A percentile compares a stretch with the other conserved stretches of the same genome.
phyloP scores from a whole-genome alignment of 1,140 invertebrate genomes.

The Drosophila baimaii region DNA sequence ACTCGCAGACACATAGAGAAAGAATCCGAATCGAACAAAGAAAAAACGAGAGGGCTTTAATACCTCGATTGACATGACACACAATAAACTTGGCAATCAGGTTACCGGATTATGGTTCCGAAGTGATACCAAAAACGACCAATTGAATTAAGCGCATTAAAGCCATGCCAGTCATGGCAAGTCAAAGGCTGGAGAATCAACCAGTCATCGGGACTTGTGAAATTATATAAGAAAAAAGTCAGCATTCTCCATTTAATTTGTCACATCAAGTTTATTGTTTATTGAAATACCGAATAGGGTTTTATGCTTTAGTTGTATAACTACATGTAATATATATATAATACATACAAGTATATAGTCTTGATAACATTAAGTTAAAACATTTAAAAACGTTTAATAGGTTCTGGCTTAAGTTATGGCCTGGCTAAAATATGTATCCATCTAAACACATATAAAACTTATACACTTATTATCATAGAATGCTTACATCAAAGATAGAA shows the following conservation, averaged over 20 bases:
- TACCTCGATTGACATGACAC: constrained; percentile 60
- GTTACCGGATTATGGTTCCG: constrained; percentile 60
- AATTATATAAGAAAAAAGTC: background rate
- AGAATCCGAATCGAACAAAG: background rate
- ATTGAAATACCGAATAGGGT: constrained; percentile 72
- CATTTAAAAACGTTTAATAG: constrained; percentile 63
- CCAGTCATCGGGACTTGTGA: constrained; percentile 8
- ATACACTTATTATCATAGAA: constrained; percentile 69
- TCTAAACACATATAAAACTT: constrained; percentile 56
- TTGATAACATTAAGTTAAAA: constrained; percentile 57
- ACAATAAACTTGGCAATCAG: constrained; percentile 65
- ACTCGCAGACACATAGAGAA: constrained; percentile 8
- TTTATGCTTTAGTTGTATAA: constrained; percentile 47
- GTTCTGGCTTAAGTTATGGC: constrained; percentile 38
- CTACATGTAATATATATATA: constrained; percentile 51
- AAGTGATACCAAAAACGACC: constrained; percentile 34
- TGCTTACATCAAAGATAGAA: constrained; percentile 79
- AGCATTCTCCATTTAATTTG: constrained; percentile 30
- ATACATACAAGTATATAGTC: constrained; percentile 48
- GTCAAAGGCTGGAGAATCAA: background rate
- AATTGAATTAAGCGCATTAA: constrained; percentile 77
- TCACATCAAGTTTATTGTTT: constrained; percentile 77
- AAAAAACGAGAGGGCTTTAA: constrained; percentile 22
- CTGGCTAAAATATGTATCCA: constrained; percentile 53
- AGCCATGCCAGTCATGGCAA: constrained; percentile 39